Evolutionary conservation across 2,888 invertebrate genomes (phyloP).

Genomic region (Yponomeuta evonymella): DNA sequence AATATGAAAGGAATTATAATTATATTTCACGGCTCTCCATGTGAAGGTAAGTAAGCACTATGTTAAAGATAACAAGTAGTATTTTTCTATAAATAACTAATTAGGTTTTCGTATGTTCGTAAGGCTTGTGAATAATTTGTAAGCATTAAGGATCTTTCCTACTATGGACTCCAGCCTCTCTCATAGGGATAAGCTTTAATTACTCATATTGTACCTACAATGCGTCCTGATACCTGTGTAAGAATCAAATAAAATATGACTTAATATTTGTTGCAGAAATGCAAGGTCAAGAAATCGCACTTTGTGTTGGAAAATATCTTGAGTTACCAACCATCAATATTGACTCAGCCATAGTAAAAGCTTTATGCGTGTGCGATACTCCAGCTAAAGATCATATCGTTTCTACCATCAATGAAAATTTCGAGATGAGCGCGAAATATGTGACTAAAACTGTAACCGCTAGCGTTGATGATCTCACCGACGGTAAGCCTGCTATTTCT

Average conservation of each 20-base stretch:
- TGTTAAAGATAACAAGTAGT: too few relatives aligned
- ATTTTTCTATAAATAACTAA: too few relatives aligned
- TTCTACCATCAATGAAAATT: slow-evolving; percentile 32
- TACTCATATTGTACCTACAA: too few relatives aligned
- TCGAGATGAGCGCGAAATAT: slow-evolving; percentile 17
- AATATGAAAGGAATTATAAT: slow-evolving; percentile 52
- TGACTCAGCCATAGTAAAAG: slow-evolving; percentile 68
- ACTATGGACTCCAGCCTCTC: too few relatives aligned
- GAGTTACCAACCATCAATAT: slow-evolving; percentile 64
- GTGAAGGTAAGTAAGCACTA: slow-evolving; percentile 45
- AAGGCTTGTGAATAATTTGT: too few relatives aligned
- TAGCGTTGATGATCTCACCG: slow-evolving; percentile 31
- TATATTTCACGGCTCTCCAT: slow-evolving; percentile 60
- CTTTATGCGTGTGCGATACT: slow-evolving; percentile 44
- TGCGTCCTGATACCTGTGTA: too few relatives aligned
- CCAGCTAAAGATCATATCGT: slow-evolving; percentile 52
- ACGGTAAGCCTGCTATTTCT: slow-evolving; percentile 32
- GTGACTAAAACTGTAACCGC: neutral
- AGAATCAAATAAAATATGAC: too few relatives aligned
- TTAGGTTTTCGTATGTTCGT: too few relatives aligned
- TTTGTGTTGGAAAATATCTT: slow-evolving; percentile 55
- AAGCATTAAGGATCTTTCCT: too few relatives aligned
- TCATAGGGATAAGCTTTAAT: too few relatives aligned
- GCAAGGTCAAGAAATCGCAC: slow-evolving; percentile 59
- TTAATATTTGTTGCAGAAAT: slow-evolving; percentile 37